A percentile compares a stretch with the other conserved stretches of the same genome.
These are phyloP conservation scores for Ammodytes dubius DNA, from an alignment of 2,113 vertebrate species.

Conservation along the genomic window DNA sequence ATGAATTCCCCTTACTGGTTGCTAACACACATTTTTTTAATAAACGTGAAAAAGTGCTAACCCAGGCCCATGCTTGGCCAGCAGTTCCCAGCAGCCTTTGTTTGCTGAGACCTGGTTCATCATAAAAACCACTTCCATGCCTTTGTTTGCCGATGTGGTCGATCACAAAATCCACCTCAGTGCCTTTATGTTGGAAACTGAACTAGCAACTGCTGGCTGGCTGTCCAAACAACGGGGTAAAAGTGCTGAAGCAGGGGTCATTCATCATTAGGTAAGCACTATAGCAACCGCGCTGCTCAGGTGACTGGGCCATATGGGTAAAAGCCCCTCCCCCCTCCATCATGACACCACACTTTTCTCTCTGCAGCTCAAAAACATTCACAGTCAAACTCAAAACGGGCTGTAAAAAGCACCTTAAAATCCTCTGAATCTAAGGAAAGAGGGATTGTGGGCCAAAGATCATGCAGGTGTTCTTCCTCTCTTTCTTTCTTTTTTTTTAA, in stretches of 20 bases:
- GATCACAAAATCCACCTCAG: constrained; percentile 73
- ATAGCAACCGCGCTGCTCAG: constrained; percentile 64
- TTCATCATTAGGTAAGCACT: constrained; percentile 79
- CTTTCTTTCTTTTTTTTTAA: constrained; percentile 35
- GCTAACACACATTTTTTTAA: constrained; percentile 45
- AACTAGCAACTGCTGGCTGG: constrained; percentile 69
- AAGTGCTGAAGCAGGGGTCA: constrained; percentile 83
- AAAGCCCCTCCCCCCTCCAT: constrained; percentile 36
- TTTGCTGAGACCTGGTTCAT: constrained; percentile 72
- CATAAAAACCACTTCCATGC: constrained; percentile 77
- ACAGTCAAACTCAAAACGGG: constrained; percentile 6
- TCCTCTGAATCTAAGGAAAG: not conserved
- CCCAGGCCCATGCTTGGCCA: constrained; percentile 53
- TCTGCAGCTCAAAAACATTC: constrained; percentile 32
- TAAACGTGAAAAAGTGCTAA: constrained; percentile 49
- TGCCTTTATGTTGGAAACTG: constrained; percentile 78
- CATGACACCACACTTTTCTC: constrained; percentile 65
- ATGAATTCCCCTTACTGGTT: constrained; percentile 12
- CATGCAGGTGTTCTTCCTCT: constrained; percentile 69
- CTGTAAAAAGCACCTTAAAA: constrained; percentile 20
- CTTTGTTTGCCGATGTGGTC: constrained; percentile 81
- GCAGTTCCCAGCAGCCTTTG: constrained; percentile 74
- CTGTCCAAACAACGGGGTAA: constrained; percentile 75
- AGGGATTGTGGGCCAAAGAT: not conserved
- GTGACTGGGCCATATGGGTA: constrained; percentile 59